Conservation (phyloP, 2,797 vertebrate species). For the Eptatretus atami region DNA sequence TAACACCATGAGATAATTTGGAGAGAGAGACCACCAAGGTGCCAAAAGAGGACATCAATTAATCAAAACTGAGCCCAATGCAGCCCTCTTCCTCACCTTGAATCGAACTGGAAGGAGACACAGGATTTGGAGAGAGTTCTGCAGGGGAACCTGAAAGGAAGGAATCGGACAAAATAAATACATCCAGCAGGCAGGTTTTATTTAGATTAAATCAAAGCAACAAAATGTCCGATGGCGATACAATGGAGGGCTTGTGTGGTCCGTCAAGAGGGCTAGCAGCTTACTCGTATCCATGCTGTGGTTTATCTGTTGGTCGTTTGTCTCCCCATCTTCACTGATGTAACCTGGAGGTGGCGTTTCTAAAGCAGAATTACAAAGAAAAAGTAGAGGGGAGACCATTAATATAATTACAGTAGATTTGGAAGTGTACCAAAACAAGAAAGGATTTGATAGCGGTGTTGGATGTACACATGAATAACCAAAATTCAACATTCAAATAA, state of each 20-base stretch:
- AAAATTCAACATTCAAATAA: not conserved
- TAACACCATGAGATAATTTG: no score
- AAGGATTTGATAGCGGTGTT: no score
- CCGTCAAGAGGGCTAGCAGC: not conserved
- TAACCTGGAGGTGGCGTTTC: conserved; percentile 90
- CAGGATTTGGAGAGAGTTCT: conserved; percentile 59
- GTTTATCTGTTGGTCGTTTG: conserved; percentile 81
- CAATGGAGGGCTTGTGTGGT: no score
- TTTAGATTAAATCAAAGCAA: no score
- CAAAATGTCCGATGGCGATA: no score
- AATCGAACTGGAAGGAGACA: conserved; percentile 45
- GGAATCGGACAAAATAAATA: conserved; percentile 4
- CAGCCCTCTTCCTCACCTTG: not conserved
- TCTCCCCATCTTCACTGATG: conserved; percentile 97
- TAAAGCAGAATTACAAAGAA: conserved; percentile 13
- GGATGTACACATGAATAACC: not conserved
- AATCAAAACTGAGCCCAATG: no score
- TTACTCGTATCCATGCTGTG: conserved; percentile 97
- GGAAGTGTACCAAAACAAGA: no score
- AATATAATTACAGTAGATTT: conserved; percentile 1
- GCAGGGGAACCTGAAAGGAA: conserved; percentile 50
- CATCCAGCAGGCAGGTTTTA: no score
- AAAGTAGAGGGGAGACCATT: conserved; percentile 6
- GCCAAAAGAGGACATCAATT: no score
- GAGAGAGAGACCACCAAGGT: conserved; percentile 10